Conservation (phyloP, 2,113 vertebrate species). For the Glaucomys volans region DNA sequence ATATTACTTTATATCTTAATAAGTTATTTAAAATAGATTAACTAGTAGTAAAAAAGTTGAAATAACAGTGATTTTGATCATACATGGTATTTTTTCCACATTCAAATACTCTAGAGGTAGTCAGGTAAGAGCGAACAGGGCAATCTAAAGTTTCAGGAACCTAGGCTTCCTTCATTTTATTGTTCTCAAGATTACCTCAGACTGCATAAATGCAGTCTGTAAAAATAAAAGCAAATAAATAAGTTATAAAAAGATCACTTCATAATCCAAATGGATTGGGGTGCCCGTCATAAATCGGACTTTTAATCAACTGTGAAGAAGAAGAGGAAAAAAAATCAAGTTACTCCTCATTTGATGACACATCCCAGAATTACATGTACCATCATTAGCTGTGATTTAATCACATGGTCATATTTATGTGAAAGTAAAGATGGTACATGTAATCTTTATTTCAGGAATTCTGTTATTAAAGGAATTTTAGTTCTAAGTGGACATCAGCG, state of each 20-base stretch:
- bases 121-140: background rate
- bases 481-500: background rate
- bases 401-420: background rate
- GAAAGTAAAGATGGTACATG: background rate
- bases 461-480: background rate
- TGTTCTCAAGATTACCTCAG: background rate
- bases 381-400: background rate
- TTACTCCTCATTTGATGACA: background rate
- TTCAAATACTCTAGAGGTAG: background rate
- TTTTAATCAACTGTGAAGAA: background rate
- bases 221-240: too few relatives aligned
- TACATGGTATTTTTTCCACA: background rate
- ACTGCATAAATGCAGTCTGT: too few relatives aligned
- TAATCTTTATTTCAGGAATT: background rate
- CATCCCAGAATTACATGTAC: background rate
- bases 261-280: background rate
- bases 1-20: background rate
- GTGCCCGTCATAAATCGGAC: background rate
- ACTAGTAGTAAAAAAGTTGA: background rate
- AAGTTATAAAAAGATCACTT: background rate
- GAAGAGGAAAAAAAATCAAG: background rate
- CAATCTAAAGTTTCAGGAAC: background rate
- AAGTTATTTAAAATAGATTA: constrained; percentile 7
- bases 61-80: background rate
- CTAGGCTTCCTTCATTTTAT: background rate